Evolutionary conservation across 2,888 invertebrate genomes (phyloP).

Genomic region (Philhelius pedissequus): DNA sequence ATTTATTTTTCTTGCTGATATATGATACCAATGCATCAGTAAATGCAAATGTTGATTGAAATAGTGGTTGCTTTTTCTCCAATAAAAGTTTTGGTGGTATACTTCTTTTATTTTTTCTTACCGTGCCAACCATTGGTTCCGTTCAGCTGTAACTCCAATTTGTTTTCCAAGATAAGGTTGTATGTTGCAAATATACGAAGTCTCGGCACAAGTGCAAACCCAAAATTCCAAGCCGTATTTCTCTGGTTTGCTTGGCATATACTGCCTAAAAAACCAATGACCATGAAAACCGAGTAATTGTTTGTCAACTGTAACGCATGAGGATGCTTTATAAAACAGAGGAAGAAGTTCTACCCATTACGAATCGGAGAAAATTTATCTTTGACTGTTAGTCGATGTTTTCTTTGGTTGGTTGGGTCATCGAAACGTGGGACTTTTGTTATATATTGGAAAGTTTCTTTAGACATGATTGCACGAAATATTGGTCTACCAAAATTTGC

Average conservation of each 20-base stretch:
- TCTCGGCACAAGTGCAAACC: conserved; percentile 24
- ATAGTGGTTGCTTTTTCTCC: neutral
- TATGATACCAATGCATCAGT: no score
- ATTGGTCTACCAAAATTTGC: conserved; percentile 23
- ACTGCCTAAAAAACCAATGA: no score
- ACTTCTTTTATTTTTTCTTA: conserved; percentile 23
- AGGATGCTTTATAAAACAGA: neutral
- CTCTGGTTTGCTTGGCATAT: no score
- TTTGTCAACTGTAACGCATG: neutral
- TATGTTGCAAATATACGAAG: conserved; percentile 34
- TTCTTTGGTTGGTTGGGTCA: neutral
- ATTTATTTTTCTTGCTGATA: neutral
- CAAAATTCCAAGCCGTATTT: conserved; percentile 46
- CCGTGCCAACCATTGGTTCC: conserved; percentile 30
- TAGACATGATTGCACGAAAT: conserved; percentile 4
- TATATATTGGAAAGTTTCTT: neutral
- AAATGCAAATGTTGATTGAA: neutral
- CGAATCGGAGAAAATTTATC: neutral
- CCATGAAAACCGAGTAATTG: conserved; percentile 24
- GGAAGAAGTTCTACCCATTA: conserved; percentile 7
- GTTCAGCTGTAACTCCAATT: conserved; percentile 19
- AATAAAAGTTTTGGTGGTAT: conserved; percentile 11
- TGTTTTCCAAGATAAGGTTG: conserved; percentile 33
- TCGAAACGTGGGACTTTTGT: conserved; percentile 11
- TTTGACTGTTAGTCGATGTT: neutral